Evolutionary conservation across 1,140 invertebrate genomes (phyloP).

Genomic region (Argopecten irradians): DNA sequence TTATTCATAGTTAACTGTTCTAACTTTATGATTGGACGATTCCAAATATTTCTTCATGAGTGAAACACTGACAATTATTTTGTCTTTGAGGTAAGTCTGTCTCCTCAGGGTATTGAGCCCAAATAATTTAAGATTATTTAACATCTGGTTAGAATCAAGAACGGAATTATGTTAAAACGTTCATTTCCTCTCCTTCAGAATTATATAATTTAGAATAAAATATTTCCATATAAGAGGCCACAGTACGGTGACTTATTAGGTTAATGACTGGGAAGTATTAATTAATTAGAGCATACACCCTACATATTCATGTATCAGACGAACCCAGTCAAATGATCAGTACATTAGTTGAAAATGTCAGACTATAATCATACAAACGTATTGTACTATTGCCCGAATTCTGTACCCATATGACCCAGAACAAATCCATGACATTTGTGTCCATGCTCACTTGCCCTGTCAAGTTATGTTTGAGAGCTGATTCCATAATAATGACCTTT

Average conservation of each 20-base stretch:
- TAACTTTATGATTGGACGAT: no score
- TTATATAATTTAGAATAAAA: no score
- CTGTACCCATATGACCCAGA: neutral
- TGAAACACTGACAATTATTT: no score
- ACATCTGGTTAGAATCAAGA: no score
- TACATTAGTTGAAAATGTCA: neutral
- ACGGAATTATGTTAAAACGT: no score
- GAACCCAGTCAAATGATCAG: neutral
- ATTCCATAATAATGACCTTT: neutral
- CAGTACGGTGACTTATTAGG: neutral
- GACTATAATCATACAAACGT: neutral
- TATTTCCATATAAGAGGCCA: neutral
- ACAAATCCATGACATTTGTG: neutral
- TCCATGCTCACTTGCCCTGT: neutral
- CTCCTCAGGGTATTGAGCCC: no score
- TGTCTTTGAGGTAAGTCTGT: no score
- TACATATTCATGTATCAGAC: neutral
- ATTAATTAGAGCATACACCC: neutral
- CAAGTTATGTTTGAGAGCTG: neutral
- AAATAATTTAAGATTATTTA: no score
- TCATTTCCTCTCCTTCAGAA: no score
- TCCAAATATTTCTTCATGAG: no score
- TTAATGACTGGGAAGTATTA: neutral
- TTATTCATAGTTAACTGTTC: no score
- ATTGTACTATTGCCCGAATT: neutral